phyloP scores from a whole-genome alignment of 2,888 invertebrate genomes.

The Onchidella celtica region DNA sequence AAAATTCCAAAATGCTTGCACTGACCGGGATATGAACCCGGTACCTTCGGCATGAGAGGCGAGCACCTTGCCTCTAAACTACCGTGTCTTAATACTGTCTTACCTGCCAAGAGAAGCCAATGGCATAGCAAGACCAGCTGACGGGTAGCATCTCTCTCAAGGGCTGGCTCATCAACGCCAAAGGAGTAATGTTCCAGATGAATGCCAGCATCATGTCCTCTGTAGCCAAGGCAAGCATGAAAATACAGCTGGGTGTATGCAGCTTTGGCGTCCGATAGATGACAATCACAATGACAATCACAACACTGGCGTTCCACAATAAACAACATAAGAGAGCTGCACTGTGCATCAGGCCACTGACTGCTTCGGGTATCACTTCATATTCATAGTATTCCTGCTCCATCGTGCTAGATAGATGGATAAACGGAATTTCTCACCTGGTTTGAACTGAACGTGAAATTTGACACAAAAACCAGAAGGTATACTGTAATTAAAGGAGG shows the following conservation, averaged over 20 bases:
- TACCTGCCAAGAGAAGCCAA: conserved; percentile 35
- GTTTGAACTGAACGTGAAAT: too few relatives aligned
- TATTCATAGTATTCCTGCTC: not conserved
- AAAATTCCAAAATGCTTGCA: too few relatives aligned
- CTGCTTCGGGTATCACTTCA: not conserved
- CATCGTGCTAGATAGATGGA: not conserved
- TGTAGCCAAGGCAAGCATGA: conserved; percentile 22
- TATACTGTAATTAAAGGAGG: too few relatives aligned
- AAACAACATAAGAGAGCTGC: not conserved
- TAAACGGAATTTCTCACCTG: too few relatives aligned
- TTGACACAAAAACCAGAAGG: too few relatives aligned
- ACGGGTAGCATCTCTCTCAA: not conserved
- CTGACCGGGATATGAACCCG: too few relatives aligned
- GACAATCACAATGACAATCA: conserved; percentile 1
- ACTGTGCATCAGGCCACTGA: not conserved
- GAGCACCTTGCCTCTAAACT: too few relatives aligned
- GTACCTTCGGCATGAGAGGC: too few relatives aligned
- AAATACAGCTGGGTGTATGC: conserved; percentile 18
- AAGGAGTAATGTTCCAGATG: conserved; percentile 22
- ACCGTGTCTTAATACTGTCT: too few relatives aligned
- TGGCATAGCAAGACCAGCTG: not conserved
- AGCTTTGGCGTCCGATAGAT: conserved; percentile 12
- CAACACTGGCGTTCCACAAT: conserved; percentile 22
- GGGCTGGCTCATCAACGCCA: not conserved
- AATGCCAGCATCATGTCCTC: conserved; percentile 22